phyloP scores from a whole-genome alignment of 2,797 vertebrate genomes.

The Selene dorsalis region DNA sequence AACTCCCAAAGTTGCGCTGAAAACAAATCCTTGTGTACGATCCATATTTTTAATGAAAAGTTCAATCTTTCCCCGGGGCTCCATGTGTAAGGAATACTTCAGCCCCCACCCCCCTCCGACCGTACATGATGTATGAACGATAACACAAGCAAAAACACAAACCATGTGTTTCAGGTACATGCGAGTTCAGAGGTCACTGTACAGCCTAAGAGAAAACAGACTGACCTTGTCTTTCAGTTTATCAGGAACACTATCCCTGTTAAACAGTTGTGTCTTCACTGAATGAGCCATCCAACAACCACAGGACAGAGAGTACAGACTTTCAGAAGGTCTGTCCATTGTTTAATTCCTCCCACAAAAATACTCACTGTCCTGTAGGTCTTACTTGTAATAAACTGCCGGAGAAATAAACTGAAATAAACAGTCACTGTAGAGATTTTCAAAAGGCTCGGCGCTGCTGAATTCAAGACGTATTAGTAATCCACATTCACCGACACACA shows the following conservation, averaged over 20 bases:
- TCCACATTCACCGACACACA: not conserved
- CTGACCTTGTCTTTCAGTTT: not conserved
- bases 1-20: constrained; percentile 18
- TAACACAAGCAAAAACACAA: constrained; percentile 52
- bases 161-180: constrained; percentile 41
- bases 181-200: constrained; percentile 40
- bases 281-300: constrained; percentile 17
- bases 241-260: constrained; percentile 1
- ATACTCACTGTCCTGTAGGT: constrained; percentile 34
- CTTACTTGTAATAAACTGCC: constrained; percentile 25
- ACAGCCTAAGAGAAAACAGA: constrained; percentile 37
- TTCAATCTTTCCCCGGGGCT: constrained; percentile 36
- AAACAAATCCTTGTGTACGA: constrained; percentile 23
- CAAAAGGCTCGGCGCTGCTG: constrained; percentile 1
- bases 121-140: constrained; percentile 34
- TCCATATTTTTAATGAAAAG: constrained; percentile 46
- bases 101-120: not conserved
- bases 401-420: constrained; percentile 36
- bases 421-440: not conserved
- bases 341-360: not conserved
- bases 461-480: constrained; percentile 7
- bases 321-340: not conserved
- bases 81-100: constrained; percentile 25
- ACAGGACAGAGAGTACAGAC: not conserved
- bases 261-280: not conserved